phyloP scores from a whole-genome alignment of 2,113 vertebrate genomes.

The Grus americana region DNA sequence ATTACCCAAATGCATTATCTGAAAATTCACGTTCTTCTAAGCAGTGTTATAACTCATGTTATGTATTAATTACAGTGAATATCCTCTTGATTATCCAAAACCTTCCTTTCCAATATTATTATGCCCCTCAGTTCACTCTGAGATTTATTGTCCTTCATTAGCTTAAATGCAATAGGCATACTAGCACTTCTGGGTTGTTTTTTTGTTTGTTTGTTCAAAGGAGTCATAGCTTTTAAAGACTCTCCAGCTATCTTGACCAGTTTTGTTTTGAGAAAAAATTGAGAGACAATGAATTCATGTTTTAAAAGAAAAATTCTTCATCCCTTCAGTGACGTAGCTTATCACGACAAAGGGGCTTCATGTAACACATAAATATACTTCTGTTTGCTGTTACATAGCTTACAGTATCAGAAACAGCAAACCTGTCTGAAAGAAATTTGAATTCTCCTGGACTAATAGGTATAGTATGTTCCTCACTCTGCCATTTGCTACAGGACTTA shows the following conservation, averaged over 20 bases:
- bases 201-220: not conserved
- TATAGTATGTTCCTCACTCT: not conserved
- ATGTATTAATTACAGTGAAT: not conserved
- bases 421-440: not conserved
- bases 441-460: not conserved
- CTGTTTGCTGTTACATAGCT: not conserved
- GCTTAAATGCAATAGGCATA: not conserved
- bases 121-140: not conserved
- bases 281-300: not conserved
- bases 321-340: not conserved
- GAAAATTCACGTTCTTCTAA: not conserved
- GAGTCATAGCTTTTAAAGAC: not conserved
- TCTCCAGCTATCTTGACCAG: not conserved
- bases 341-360: not conserved
- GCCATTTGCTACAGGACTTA: slow-evolving; percentile 72
- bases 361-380: not conserved
- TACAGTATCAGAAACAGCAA: not conserved
- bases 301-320: not conserved
- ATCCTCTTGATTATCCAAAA: not conserved
- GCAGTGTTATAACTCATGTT: not conserved
- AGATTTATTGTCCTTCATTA: not conserved
- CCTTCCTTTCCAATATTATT: not conserved
- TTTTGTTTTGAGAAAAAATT: not conserved
- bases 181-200: not conserved
- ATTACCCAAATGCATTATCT: not conserved